Percentiles rank a stretch among this genome's conserved stretches.
phyloP scores from a whole-genome alignment of 37 sponge, comb jelly and placozoan genomes.

The Hormiphora californensis region DNA sequence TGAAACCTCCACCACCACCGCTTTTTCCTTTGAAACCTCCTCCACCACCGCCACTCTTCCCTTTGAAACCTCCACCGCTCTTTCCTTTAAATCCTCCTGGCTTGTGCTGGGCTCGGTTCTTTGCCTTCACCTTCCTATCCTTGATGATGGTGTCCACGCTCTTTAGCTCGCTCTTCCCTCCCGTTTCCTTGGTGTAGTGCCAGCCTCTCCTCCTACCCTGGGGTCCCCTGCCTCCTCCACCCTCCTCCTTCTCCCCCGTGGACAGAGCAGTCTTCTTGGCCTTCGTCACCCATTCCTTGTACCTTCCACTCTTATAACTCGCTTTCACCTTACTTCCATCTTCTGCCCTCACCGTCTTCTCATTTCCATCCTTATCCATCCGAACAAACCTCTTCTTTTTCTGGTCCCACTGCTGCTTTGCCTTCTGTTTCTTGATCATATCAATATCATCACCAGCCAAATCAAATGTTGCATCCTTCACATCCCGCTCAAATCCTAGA shows the following conservation, averaged over 20 bases:
- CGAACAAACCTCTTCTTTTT: slow-evolving; percentile 89
- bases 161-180: not conserved
- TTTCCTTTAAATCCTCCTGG: not conserved
- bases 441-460: slow-evolving; percentile 50
- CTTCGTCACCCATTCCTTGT: slow-evolving; percentile 36
- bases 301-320: slow-evolving; percentile 74
- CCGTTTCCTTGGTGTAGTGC: slow-evolving; percentile 2
- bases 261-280: slow-evolving; percentile 5
- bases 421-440: slow-evolving; percentile 48
- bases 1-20: not conserved
- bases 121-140: not conserved
- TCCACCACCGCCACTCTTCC: not conserved
- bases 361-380: slow-evolving; percentile 56
- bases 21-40: too few relatives aligned
- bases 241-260: not conserved
- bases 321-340: slow-evolving; percentile 75
- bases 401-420: slow-evolving; percentile 66
- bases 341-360: slow-evolving; percentile 82
- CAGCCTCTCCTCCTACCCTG: not conserved
- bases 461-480: not conserved
- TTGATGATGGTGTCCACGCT: slow-evolving; percentile 30
- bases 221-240: not conserved
- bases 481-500: slow-evolving; percentile 24
- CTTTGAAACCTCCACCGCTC: not conserved
- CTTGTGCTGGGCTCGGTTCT: not conserved